phyloP scores from a whole-genome alignment of 2,888 invertebrate species.

The Callyntrura sp. region DNA sequence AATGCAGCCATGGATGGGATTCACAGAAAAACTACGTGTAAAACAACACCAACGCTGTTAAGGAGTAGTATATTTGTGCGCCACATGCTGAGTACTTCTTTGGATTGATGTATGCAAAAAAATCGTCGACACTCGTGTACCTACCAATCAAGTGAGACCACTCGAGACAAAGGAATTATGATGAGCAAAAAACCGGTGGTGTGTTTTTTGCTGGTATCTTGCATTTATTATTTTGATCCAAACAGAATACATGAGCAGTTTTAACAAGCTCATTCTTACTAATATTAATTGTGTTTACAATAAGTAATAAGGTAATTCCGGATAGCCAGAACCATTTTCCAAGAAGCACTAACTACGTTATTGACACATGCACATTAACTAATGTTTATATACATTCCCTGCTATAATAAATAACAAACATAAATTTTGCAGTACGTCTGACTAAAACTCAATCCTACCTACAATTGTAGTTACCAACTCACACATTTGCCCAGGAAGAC shows the following conservation, averaged over 20 bases:
- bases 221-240: not conserved
- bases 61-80: constrained; percentile 7
- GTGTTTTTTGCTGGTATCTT: constrained; percentile 48
- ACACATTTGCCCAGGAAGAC: constrained; percentile 57
- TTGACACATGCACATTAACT: not conserved
- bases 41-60: constrained; percentile 32
- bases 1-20: too few species aligned
- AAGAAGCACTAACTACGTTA: constrained; percentile 20
- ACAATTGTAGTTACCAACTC: not conserved
- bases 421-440: not conserved
- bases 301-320: constrained; percentile 6
- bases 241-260: too few species aligned
- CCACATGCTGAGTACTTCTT: constrained; percentile 46
- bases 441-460: not conserved
- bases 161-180: constrained; percentile 49
- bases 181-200: constrained; percentile 59
- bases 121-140: constrained; percentile 45
- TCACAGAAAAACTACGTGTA: constrained; percentile 50
- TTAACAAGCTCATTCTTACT: constrained; percentile 21
- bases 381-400: not conserved
- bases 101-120: constrained; percentile 1
- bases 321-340: constrained; percentile 31
- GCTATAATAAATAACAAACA: not conserved
- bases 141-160: not conserved
- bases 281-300: not conserved